These are phyloP conservation scores for Antidorcas marsupialis DNA, from an alignment of 2,113 vertebrate genomes.

Conservation along the genomic window DNA sequence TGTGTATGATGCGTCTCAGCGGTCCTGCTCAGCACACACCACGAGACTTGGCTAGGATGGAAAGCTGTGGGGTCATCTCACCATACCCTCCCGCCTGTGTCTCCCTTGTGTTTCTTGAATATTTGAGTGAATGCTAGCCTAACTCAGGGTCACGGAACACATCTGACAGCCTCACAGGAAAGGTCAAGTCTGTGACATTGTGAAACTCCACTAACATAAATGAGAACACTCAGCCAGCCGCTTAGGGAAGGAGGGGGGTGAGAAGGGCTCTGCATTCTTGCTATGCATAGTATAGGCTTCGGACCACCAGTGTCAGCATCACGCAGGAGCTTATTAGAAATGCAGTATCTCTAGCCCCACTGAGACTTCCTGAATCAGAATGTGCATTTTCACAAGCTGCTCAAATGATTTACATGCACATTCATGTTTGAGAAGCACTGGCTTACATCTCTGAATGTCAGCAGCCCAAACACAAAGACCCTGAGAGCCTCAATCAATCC, in stretches of 20 bases:
- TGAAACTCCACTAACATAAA: not conserved
- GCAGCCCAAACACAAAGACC: not conserved
- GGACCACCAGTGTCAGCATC: fast-evolving
- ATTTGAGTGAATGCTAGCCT: not conserved
- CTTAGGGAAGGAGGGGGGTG: not conserved
- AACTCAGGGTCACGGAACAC: not conserved
- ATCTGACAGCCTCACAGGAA: not conserved
- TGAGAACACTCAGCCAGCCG: not conserved
- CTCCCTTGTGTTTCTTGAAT: not conserved
- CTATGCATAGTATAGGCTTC: not conserved
- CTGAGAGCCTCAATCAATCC: not conserved
- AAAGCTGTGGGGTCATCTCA: not conserved
- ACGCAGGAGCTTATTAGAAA: not conserved
- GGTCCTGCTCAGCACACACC: not conserved
- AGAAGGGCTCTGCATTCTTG: not conserved
- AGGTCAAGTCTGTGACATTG: not conserved
- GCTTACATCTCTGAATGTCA: not conserved
- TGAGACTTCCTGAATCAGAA: not conserved
- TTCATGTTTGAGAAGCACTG: not conserved
- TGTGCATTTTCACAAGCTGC: not conserved
- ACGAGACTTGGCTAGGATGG: not conserved
- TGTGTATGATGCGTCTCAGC: not conserved
- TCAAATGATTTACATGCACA: not conserved
- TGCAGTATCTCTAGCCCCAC: not conserved
- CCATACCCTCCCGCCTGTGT: not conserved